Base-by-base conservation (phyloP, 2,797 vertebrate genomes). In the Sphenodon punctatus region DNA sequence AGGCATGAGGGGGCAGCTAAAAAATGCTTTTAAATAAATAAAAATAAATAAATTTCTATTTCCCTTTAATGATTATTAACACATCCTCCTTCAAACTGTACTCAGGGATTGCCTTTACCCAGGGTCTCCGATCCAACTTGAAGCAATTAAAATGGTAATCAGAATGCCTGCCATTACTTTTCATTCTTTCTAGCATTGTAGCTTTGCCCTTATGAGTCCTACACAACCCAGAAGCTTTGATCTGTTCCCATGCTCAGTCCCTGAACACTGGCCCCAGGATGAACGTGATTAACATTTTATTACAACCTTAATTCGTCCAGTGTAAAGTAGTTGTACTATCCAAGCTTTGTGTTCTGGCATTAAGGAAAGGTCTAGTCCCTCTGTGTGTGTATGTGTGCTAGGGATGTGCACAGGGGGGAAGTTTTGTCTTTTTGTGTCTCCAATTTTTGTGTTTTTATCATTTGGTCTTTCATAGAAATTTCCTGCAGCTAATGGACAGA, bases 71-170 rank as follows among this genome's bases (percentile, higher is more conserved):
- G 70, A 65, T 72, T 80, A 42, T 90, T 84, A 82, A 84, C 79
- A 88, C 88, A 85, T 89, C 84, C 84, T 90, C 48, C 61, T 70
- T 27, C 45, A 10, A 39, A 1, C 59, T 27, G 20, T 34, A 46
- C 41, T 53, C 16, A 36, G 46, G 46, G 56, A 67, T 61, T 80
- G 64, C 46, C 55, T 80, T 65, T 36, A 55, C 45, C 74, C 32
- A 67, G 25, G 45, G 61, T 77, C 69, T 78, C 84, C 58, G 2
- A 82, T 74, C 42, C 65, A 69, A 36, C 67, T 85, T 78, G 75
- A 75, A 86, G 78, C 74, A 75, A 88, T 84, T 89, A 77, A 59
- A 76, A 82, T 41, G 48, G 30, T 75, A 51, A 87, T 86, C 42
- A 36, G 60, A 48, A 53, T 46, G 36, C 38, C 76, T 84, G 78